Base-by-base conservation (phyloP, 2,797 vertebrate genomes). In the Taeniopygia guttata region DNA sequence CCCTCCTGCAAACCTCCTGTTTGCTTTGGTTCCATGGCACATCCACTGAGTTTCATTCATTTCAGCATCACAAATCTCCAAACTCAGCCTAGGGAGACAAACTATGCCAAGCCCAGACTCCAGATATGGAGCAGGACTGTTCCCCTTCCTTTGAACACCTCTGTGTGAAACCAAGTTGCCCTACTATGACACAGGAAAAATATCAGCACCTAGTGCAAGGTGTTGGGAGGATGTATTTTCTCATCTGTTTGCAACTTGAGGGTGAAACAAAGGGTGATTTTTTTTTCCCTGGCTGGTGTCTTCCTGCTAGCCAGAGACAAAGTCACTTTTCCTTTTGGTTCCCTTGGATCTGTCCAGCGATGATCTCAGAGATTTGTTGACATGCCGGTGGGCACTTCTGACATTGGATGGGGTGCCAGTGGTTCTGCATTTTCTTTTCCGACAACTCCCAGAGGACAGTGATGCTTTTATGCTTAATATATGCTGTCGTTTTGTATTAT, bases 401-500 rank as follows among this genome's bases (percentile, higher is more conserved):
- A 54, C 51, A 69, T 76, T 17, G 36, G 62, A 72, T 29, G 55
- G 49, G 73, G 66, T 76, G 89, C 90, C 91, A 96, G 89, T 46
- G 87, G 92, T 70, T 95, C 82, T 83, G 68, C 0, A 0, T 49
- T 87, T 92, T 96, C 89, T 85, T 83, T 78, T 89, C 87, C 0
- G 4, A 78, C 79, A 91, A 81, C 69, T 93, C 95, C 79, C 96
- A 82, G 48, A 74, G 70, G 95, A 75, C 76, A 63, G 32, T 9
- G 38, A 78, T 70, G 89, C 59, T 94, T 94, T 90, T 68, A 75
- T 92, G 51, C 69, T 84, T 66, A 85, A 87, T 67, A 73, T 16
- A 89, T 36, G 79, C 89, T 91, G 87, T 89, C 87, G 95, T 90
- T 91, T 82, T 92, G 66, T 91, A 93, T 93, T 90, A 46, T 40